Conservation (phyloP, 2,888 invertebrate genomes). For the Oscheius sp. region DNA sequence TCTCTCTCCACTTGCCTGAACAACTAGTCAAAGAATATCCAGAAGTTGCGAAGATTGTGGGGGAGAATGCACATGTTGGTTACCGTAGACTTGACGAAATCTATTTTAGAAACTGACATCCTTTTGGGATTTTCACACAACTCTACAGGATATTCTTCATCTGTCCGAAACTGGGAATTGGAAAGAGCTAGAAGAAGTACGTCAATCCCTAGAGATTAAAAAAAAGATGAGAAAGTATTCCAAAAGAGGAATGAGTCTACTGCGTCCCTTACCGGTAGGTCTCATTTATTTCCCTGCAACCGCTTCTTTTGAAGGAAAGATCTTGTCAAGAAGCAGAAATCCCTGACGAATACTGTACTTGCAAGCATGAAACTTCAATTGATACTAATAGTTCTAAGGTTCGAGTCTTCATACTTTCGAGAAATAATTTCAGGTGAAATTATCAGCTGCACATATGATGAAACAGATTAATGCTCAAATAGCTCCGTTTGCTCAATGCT, state of each 20-base stretch:
- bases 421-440: constrained; percentile 10
- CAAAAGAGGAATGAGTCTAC: constrained; percentile 23
- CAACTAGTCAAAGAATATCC: constrained; percentile 28
- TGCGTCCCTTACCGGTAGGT: constrained; percentile 24
- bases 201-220: constrained; percentile 1
- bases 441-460: constrained; percentile 31
- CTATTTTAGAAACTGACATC: constrained; percentile 49
- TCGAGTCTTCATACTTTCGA: neutral
- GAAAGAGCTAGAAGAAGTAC: constrained; percentile 1
- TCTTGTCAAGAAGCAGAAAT: constrained; percentile 58
- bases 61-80: constrained; percentile 40
- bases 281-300: neutral
- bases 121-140: constrained; percentile 63
- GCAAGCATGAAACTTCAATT: constrained; percentile 52
- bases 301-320: constrained; percentile 34
- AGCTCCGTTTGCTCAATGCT: constrained; percentile 43
- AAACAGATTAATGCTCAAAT: constrained; percentile 53
- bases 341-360: constrained; percentile 67
- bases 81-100: neutral
- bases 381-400: constrained; percentile 42
- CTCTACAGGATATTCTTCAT: constrained; percentile 54
- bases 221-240: constrained; percentile 1
- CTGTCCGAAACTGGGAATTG: constrained; percentile 18
- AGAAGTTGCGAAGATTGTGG: constrained; percentile 32
- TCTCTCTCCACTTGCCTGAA: constrained; percentile 60